Percentiles rank a stretch among this genome's conserved stretches.
phyloP scores from a whole-genome alignment of 2,113 vertebrate species.

The Ochotona princeps region DNA sequence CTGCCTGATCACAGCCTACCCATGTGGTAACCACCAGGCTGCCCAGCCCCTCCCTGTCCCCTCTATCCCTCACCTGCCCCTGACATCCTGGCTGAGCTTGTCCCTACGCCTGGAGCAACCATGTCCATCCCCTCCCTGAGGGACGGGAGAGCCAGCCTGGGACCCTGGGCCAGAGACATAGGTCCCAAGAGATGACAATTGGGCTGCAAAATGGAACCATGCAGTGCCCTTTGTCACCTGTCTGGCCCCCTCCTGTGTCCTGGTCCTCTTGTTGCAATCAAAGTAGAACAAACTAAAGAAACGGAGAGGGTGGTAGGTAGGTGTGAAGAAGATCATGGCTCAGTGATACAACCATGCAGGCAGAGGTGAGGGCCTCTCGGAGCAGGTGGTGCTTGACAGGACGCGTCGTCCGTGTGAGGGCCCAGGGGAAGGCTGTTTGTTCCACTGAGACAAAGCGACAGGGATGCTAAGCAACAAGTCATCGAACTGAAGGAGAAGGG shows the following conservation, averaged over 20 bases:
- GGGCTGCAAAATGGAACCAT: not conserved
- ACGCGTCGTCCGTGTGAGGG: not conserved
- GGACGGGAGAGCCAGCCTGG: not conserved
- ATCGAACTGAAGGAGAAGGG: no score
- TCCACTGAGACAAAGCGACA: no score
- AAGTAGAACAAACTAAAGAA: rapidly evolving
- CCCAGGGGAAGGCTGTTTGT: not conserved
- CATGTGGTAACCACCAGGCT: not conserved
- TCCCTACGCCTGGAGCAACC: not conserved
- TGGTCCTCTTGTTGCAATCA: not conserved
- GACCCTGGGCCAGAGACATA: not conserved
- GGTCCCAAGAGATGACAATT: not conserved
- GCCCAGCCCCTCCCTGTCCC: not conserved
- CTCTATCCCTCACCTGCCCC: not conserved
- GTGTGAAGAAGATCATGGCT: no score
- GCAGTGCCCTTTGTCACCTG: no score
- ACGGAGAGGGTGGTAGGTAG: no score
- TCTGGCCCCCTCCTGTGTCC: no score
- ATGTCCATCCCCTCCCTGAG: not conserved
- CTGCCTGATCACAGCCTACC: not conserved
- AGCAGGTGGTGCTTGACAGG: not conserved
- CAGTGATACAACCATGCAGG: rapidly evolving
- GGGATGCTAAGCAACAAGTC: no score
- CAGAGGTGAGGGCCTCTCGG: not conserved
- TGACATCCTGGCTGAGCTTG: not conserved